Conservation (phyloP, 1,140 invertebrate genomes). For the Drosophila willistoni region DNA sequence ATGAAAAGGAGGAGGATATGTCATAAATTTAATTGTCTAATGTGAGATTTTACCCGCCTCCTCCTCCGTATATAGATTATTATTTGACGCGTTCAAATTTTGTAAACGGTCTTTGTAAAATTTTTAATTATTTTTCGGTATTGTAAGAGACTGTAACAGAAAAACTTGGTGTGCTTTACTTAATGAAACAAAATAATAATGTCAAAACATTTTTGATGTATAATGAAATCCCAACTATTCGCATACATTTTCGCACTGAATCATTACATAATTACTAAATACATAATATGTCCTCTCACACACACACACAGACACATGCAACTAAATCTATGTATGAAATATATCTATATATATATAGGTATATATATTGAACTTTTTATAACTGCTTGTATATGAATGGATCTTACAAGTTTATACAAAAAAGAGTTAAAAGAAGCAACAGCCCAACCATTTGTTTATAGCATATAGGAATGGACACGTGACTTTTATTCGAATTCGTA, state of each 20-base stretch:
- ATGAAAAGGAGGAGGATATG: slow-evolving; percentile 64
- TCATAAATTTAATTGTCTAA: slow-evolving; percentile 39
- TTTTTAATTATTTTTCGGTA: slow-evolving; percentile 68
- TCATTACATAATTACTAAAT: slow-evolving; percentile 29
- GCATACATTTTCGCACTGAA: slow-evolving; percentile 26
- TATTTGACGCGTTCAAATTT: slow-evolving; percentile 62
- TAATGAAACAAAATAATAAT: slow-evolving; percentile 39
- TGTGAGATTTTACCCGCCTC: slow-evolving; percentile 21
- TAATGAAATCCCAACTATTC: slow-evolving; percentile 5
- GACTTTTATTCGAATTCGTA: slow-evolving; percentile 39
- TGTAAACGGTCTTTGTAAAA: slow-evolving; percentile 58
- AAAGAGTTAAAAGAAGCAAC: slow-evolving; percentile 30
- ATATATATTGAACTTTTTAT: slow-evolving; percentile 58
- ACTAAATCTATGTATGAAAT: slow-evolving; percentile 35
- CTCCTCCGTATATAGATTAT: slow-evolving; percentile 41
- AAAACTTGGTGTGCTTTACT: slow-evolving; percentile 76
- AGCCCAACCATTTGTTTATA: slow-evolving; percentile 54
- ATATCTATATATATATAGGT: neutral
- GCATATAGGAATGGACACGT: slow-evolving; percentile 23
- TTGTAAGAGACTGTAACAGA: slow-evolving; percentile 73
- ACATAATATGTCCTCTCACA: slow-evolving; percentile 31
- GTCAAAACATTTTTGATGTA: neutral
- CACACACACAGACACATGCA: slow-evolving; percentile 6
- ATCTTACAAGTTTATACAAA: slow-evolving; percentile 45
- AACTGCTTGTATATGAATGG: slow-evolving; percentile 61